Evolutionary conservation across 2,888 invertebrate species (phyloP), one percentile per base, ranked within the genome.

Genomic region (Ectropis crepuscularia): DNA sequence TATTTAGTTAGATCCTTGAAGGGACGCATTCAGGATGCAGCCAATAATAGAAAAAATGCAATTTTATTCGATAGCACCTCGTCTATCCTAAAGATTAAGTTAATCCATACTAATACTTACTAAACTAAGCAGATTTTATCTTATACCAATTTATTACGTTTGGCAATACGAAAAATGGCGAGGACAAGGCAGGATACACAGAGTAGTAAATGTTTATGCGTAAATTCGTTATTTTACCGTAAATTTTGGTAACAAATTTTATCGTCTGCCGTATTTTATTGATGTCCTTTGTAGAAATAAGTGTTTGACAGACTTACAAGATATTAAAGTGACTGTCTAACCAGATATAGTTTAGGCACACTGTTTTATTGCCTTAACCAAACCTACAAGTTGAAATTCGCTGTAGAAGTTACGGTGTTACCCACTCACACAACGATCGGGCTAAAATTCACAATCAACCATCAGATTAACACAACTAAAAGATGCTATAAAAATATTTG

Each of bases 61-160:
- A 71, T 9, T 54, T 68, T 67, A 71, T 39, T 53, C 65, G 76
- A 77, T 85, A 90, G 89, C 90, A 89, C 87, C 89, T 81, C 75
- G 70, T 77, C 77, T 45, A 78, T 81, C 71, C 75, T 76, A 77
- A 81, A 85, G 81, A 86, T 85, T 79, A 73, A 11, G 71, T 77
- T 77, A 80, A 79, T 81, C 74, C 78, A 81, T 86, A 83, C 71
- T 72, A 79, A 78, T 74, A 78, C 81, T 80, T 82, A 84, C 43
- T 64, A 50, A 38, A 64, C 63, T 63, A 62, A 37, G 10, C 38
- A 53, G 69, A 69, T 65, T 75, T 72, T 72, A 75, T 77, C 68
- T 70, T 78, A 78, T 65, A 80, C 75, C 77, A 80, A 78, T 81
- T 76, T 78, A 71, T 82, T 80, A 78, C 78, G 82, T 82, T 80